These are phyloP conservation scores for Chrysotoxum bicinctum DNA, from an alignment of 2,888 invertebrate species.

Conservation along the genomic window DNA sequence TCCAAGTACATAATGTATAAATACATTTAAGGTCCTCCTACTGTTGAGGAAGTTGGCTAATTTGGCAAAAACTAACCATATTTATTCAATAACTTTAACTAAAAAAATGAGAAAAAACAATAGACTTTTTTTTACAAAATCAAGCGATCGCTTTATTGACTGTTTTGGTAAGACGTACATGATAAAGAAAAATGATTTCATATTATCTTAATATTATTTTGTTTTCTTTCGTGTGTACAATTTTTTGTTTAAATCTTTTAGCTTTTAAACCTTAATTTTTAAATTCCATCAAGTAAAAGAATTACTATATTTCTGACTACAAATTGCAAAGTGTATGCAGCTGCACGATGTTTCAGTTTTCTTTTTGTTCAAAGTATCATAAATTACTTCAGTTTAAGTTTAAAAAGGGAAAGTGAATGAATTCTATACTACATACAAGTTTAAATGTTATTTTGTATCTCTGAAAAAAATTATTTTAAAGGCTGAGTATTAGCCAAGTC, in stretches of 20 bases:
- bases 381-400: conserved; percentile 14
- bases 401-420: background rate
- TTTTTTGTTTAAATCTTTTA: background rate
- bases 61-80: too few relatives aligned
- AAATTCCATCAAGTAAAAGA: conserved; percentile 42
- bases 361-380: conserved; percentile 6
- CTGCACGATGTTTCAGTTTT: background rate
- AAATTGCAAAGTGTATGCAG: conserved; percentile 7
- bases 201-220: conserved; percentile 8
- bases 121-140: conserved; percentile 56
- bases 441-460: background rate
- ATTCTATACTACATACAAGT: conserved; percentile 7
- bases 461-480: background rate
- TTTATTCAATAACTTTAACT: too few relatives aligned
- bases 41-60: too few relatives aligned
- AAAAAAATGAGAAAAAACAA: background rate
- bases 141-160: conserved; percentile 71
- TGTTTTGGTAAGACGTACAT: conserved; percentile 55
- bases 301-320: conserved; percentile 20
- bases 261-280: conserved; percentile 1
- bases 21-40: too few relatives aligned
- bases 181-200: conserved; percentile 29
- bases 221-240: conserved; percentile 19
- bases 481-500: conserved; percentile 2
- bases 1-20: too few relatives aligned